Evolutionary conservation across 1,140 invertebrate species (phyloP).

Genomic region (Temnothorax nylanderi): DNA sequence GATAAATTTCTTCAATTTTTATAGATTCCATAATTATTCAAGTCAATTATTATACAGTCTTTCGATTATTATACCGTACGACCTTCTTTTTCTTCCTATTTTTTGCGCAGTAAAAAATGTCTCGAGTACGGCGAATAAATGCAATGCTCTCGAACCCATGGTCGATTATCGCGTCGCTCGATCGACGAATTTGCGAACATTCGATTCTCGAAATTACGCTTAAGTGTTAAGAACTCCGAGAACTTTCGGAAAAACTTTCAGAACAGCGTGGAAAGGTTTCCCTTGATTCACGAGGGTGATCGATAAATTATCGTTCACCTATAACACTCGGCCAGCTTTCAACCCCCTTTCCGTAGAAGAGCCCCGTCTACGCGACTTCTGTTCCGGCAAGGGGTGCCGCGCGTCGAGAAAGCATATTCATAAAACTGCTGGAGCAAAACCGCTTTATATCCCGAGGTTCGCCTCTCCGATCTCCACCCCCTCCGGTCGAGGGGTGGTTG

Average conservation of each 20-base stretch:
- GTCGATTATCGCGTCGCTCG: not conserved
- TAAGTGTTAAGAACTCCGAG: slow-evolving; percentile 19
- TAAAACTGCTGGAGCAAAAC: slow-evolving; percentile 83
- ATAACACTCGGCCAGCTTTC: slow-evolving; percentile 76
- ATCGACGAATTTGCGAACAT: slow-evolving; percentile 12
- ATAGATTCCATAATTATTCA: not conserved
- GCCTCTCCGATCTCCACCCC: slow-evolving; percentile 54
- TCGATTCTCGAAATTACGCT: not conserved
- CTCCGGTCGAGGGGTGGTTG: not conserved
- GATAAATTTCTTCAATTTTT: not conserved
- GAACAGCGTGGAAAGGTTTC: slow-evolving; percentile 74
- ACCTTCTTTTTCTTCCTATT: not conserved
- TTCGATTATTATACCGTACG: too few relatives aligned
- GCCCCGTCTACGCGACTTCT: slow-evolving; percentile 43
- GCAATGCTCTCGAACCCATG: not conserved
- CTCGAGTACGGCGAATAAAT: not conserved
- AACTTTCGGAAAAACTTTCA: slow-evolving; percentile 23
- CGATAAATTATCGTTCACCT: slow-evolving; percentile 78
- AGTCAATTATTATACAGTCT: not conserved
- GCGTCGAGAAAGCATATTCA: slow-evolving; percentile 82
- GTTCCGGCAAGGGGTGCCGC: slow-evolving; percentile 62
- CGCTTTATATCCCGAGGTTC: slow-evolving; percentile 80
- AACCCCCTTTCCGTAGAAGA: slow-evolving; percentile 72
- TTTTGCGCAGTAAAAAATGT: not conserved
- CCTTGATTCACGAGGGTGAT: slow-evolving; percentile 78